Evolutionary conservation across 1,140 invertebrate genomes (phyloP).

Genomic region (Penaeus japonicus): DNA sequence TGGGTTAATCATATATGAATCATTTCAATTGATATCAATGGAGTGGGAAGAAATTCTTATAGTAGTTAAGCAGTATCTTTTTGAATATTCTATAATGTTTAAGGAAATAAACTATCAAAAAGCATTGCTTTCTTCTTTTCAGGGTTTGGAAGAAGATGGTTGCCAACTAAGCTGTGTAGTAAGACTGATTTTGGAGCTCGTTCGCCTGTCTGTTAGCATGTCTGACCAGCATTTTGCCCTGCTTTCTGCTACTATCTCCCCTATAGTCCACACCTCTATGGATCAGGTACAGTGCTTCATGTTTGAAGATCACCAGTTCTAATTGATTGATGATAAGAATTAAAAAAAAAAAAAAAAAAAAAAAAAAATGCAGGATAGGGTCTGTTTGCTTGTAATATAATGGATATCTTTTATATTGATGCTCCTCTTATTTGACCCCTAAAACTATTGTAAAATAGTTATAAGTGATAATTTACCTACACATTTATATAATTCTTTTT

Average conservation of each 20-base stretch:
- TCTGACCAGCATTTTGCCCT: slow-evolving; percentile 63
- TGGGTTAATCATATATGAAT: no score
- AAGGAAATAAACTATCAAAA: slow-evolving; percentile 17
- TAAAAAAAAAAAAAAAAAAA: no score
- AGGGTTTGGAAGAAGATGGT: slow-evolving; percentile 62
- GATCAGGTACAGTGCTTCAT: slow-evolving; percentile 62
- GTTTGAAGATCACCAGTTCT: slow-evolving; percentile 42
- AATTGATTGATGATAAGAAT: neutral
- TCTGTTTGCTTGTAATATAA: no score
- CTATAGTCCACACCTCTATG: slow-evolving; percentile 62
- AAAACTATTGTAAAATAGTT: no score
- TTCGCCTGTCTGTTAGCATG: slow-evolving; percentile 63
- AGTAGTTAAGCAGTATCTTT: neutral
- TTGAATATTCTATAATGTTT: neutral
- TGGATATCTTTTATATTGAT: no score
- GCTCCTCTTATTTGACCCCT: no score
- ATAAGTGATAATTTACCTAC: neutral
- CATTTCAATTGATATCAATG: no score
- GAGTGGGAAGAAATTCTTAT: no score
- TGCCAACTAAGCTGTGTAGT: slow-evolving; percentile 64
- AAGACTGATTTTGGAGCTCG: slow-evolving; percentile 63
- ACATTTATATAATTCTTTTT: slow-evolving; percentile 57
- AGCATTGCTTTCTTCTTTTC: neutral
- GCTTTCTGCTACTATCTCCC: slow-evolving; percentile 62
- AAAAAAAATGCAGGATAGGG: no score